These are phyloP conservation scores for Hippocampus zosterae DNA, from an alignment of 2,113 vertebrate genomes.

Conservation along the genomic window DNA sequence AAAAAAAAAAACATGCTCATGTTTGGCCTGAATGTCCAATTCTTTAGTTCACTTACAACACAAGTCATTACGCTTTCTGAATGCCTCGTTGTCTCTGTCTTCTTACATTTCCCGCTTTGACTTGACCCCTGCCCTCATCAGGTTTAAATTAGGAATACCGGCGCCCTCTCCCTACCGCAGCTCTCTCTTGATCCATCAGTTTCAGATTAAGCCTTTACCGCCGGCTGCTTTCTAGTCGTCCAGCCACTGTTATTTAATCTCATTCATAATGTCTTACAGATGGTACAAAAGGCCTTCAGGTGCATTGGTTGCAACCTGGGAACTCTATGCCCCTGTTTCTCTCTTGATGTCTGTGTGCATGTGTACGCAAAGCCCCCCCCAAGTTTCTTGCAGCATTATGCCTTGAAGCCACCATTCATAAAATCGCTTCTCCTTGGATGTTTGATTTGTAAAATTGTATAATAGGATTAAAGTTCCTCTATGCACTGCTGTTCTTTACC, in stretches of 20 bases:
- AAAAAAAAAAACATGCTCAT: too few species aligned
- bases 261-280: constrained; percentile 47
- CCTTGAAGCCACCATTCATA: not conserved
- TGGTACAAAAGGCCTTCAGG: constrained; percentile 30
- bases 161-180: constrained; percentile 1
- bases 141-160: constrained; percentile 31
- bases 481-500: constrained; percentile 21
- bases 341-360: not conserved
- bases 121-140: constrained; percentile 6
- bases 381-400: not conserved
- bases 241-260: constrained; percentile 28
- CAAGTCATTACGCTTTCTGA: not conserved
- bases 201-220: constrained; percentile 47
- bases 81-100: not conserved
- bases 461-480: constrained; percentile 31
- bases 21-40: too few species aligned
- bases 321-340: not conserved
- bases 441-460: constrained; percentile 18
- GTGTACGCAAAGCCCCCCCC: not conserved
- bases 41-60: constrained; percentile 8
- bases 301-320: constrained; percentile 27
- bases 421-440: constrained; percentile 6
- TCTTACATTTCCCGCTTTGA: not conserved
- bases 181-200: constrained; percentile 31
- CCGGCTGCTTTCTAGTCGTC: constrained; percentile 14